Percentiles rank a stretch among this genome's conserved stretches.
These are phyloP conservation scores for Rhodophaea formosa DNA, from an alignment of 2,888 invertebrate genomes.

Conservation along the genomic window DNA sequence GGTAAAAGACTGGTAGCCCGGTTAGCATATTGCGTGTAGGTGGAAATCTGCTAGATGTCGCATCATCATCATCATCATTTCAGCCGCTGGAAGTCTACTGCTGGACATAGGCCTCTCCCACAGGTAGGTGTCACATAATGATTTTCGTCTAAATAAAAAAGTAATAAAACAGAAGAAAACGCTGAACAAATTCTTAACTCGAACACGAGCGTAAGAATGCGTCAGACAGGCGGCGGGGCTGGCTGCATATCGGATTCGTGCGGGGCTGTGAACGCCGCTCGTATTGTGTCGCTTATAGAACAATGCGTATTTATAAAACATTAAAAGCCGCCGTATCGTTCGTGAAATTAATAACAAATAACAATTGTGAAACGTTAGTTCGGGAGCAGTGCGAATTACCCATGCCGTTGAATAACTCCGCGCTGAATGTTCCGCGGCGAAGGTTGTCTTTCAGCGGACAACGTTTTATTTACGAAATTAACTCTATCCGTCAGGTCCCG, in stretches of 20 bases:
- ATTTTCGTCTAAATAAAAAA: background rate
- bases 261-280: slow-evolving; percentile 61
- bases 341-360: slow-evolving; percentile 82
- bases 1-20: too few species aligned
- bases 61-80: too few species aligned
- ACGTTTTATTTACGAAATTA: too few species aligned
- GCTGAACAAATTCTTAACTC: slow-evolving; percentile 32
- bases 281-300: slow-evolving; percentile 79
- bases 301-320: slow-evolving; percentile 82
- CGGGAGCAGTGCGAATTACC: slow-evolving; percentile 76
- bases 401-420: slow-evolving; percentile 64
- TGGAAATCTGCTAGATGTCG: too few species aligned
- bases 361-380: slow-evolving; percentile 80
- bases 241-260: slow-evolving; percentile 67
- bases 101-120: too few species aligned
- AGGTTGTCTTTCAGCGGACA: too few species aligned
- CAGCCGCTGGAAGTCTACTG: too few species aligned
- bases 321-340: slow-evolving; percentile 79
- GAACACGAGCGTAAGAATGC: slow-evolving; percentile 51
- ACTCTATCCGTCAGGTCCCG: too few species aligned
- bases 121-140: too few species aligned
- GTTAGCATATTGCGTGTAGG: too few species aligned
- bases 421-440: slow-evolving; percentile 36
- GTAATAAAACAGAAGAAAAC: background rate
- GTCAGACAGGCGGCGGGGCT: slow-evolving; percentile 53